phyloP scores from a whole-genome alignment of 2,797 vertebrate species.

The Cryptoblepharus egeriae region DNA sequence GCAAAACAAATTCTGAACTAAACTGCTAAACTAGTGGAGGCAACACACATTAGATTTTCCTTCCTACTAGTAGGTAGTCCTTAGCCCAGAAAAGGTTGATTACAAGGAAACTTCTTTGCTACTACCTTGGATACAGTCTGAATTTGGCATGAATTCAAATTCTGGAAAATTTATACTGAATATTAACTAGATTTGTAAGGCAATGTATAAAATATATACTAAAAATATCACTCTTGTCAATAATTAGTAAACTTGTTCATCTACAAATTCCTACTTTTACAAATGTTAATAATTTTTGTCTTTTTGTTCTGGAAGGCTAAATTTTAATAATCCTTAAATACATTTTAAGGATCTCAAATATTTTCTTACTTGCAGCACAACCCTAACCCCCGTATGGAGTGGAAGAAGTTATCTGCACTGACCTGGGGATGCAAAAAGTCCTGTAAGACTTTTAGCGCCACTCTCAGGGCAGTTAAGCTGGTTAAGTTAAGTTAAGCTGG shows the following conservation, averaged over 20 bases:
- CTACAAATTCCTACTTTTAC: neutral
- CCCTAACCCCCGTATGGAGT: too few species aligned
- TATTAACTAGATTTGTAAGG: neutral
- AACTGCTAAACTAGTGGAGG: neutral
- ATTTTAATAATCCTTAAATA: neutral
- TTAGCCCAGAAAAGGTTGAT: slow-evolving; percentile 11
- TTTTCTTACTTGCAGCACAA: neutral
- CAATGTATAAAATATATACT: neutral
- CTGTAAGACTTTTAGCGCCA: too few species aligned
- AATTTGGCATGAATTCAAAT: neutral
- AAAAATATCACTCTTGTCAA: neutral
- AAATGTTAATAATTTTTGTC: neutral
- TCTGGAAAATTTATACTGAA: slow-evolving; percentile 1
- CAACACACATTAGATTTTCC: neutral
- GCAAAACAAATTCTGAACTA: neutral
- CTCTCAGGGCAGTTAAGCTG: too few species aligned
- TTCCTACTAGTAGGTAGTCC: neutral
- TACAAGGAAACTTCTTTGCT: neutral
- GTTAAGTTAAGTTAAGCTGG: too few species aligned
- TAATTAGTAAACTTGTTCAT: neutral
- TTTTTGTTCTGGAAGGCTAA: neutral
- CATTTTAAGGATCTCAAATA: neutral
- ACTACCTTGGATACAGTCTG: neutral
- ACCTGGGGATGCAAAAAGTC: too few species aligned
- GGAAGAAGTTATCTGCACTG: too few species aligned